Base-by-base conservation (phyloP, 2,797 vertebrate species). In the Prionace glauca region DNA sequence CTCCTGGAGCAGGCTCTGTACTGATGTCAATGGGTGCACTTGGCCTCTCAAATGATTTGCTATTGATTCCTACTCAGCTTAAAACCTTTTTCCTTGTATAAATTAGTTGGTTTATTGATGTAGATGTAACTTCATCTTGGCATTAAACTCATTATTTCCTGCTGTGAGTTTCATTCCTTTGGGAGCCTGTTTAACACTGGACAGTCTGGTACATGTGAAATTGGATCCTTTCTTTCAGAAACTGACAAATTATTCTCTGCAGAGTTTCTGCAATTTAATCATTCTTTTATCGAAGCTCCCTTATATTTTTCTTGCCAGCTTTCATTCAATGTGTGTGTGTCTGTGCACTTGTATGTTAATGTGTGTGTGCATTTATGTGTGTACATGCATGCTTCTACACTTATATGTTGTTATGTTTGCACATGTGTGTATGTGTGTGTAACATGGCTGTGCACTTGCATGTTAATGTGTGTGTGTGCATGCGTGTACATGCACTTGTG, bases 51-150 rank as follows among this genome's bases (percentile, higher is more conserved):
- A 92, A 67, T 92, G 60, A 36, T 92, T 92, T 36, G n/a, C n/a
- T 22, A 92, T 92, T 36, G 90, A 92, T 92, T 67, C 90, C 65
- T 67, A 41, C 62, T 41, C 90, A 92, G 65, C 62, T 92, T 92
- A 92, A 92, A 92, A 92, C 5, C 32, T 32, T 67, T 92, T 92
- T 67, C n/a, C 32, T 92, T 92, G 90, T 67, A 92, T 92, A 92
- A 92, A 92, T 92, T 65, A 92, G 90, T 92, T 92, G 90, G 32
- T 92, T 92, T 92, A 92, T 92, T 67, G 90, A 92, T 92, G 62
- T 67, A 92, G 90, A 67, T 92, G 90, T 92, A 92, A 92, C 90
- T 92, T 67, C 60, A 92, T 65, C 32, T 92, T 67, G 62, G 32
- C 62, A 92, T 67, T 92, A n/a, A 92, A 67, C 60, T 67, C 90